Conservation (phyloP, 2,113 vertebrate genomes). For the Lycaon pictus region DNA sequence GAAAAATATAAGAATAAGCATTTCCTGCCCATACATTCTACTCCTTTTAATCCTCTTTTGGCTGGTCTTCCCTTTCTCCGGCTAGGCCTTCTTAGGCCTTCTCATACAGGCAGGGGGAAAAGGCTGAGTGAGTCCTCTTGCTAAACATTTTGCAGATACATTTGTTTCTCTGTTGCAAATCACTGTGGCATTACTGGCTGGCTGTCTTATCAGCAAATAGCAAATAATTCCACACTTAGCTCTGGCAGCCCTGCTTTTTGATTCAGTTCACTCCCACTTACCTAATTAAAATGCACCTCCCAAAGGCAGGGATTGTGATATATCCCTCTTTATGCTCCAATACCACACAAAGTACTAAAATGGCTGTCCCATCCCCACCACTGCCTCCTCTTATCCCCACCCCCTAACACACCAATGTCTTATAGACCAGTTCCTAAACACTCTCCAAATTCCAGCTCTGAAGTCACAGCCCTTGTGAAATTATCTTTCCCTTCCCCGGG, state of each 20-base stretch:
- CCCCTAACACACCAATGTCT: rapidly evolving
- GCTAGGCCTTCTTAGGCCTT: neutral
- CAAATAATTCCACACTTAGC: neutral
- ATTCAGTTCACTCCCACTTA: neutral
- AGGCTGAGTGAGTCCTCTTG: neutral
- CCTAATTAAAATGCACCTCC: constrained; percentile 26
- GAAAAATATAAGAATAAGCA: neutral
- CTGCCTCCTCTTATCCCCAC: too few species aligned
- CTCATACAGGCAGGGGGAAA: neutral
- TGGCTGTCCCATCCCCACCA: neutral
- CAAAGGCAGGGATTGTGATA: neutral
- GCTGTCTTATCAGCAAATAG: neutral
- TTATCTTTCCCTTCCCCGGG: neutral
- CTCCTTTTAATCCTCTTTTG: neutral
- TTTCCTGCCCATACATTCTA: neutral
- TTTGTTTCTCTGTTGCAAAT: constrained; percentile 40
- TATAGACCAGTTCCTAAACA: neutral
- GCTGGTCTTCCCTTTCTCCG: neutral
- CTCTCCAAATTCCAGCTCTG: neutral
- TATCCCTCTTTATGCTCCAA: neutral
- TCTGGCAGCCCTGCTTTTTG: neutral
- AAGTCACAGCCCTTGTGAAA: neutral
- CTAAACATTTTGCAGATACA: neutral
- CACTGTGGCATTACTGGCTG: neutral
- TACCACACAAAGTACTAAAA: neutral